Conservation (phyloP, 1,140 invertebrate genomes). For the Parasteatoda tepidariorum region DNA sequence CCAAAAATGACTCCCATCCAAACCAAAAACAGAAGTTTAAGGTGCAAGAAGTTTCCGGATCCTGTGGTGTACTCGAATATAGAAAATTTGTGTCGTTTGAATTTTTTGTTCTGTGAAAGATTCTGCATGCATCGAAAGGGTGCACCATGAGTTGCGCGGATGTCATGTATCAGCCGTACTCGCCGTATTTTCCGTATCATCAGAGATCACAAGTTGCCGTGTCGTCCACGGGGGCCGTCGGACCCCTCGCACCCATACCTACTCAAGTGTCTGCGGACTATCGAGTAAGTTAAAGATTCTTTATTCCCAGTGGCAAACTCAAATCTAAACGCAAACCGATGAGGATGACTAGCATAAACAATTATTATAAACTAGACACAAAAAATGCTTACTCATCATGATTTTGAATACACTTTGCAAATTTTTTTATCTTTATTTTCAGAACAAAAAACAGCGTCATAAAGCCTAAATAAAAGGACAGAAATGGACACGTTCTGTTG, state of each 20-base stretch:
- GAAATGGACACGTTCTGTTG: too few species aligned
- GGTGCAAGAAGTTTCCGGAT: neutral
- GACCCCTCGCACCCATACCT: neutral
- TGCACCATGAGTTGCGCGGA: constrained; percentile 62
- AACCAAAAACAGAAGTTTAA: neutral
- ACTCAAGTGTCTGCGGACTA: constrained; percentile 21
- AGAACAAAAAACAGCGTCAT: too few species aligned
- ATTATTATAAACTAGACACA: too few species aligned
- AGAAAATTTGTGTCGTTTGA: neutral
- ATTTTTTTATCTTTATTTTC: too few species aligned
- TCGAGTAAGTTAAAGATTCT: constrained; percentile 14
- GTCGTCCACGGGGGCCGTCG: neutral
- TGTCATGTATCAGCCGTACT: constrained; percentile 62
- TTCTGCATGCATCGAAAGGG: neutral
- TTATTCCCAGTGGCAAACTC: too few species aligned
- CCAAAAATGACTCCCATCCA: neutral
- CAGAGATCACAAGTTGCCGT: constrained; percentile 22
- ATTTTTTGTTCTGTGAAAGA: neutral
- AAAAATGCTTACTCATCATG: too few species aligned
- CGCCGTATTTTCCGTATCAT: constrained; percentile 61
- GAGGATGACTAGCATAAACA: too few species aligned
- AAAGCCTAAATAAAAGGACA: too few species aligned
- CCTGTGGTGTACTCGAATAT: neutral
- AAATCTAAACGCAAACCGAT: too few species aligned
- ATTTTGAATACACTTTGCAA: too few species aligned